Conservation (phyloP, 1,140 invertebrate genomes). For the Drosophila burlai region DNA sequence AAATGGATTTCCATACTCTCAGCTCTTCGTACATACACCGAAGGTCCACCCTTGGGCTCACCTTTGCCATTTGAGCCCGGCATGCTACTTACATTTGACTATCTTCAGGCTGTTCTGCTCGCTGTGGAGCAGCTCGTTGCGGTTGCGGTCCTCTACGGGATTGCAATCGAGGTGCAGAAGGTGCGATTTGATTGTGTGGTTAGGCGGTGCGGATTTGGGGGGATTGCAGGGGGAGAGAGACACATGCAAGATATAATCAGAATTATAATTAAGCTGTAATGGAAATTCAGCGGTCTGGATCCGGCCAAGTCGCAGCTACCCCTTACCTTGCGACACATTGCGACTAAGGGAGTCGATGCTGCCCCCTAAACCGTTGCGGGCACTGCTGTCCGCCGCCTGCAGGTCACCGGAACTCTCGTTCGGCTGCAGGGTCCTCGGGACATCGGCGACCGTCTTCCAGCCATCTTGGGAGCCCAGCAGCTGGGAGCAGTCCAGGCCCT, state of each 20-base stretch:
- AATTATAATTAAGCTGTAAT: conserved; percentile 5
- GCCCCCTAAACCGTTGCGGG: conserved; percentile 69
- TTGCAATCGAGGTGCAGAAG: conserved; percentile 59
- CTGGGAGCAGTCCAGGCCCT: conserved; percentile 92
- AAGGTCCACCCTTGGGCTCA: conserved; percentile 9
- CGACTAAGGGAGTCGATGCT: conserved; percentile 82
- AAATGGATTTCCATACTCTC: neutral
- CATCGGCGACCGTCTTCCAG: conserved; percentile 65
- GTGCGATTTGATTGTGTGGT: conserved; percentile 48
- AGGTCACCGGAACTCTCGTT: conserved; percentile 83
- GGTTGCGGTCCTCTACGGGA: conserved; percentile 61
- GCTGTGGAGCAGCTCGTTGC: conserved; percentile 45
- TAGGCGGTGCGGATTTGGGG: conserved; percentile 40
- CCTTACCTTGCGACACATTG: conserved; percentile 83
- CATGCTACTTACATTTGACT: conserved; percentile 78
- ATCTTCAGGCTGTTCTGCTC: conserved; percentile 66
- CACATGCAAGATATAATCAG: conserved; percentile 53
- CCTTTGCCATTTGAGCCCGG: neutral
- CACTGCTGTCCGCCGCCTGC: conserved; percentile 67
- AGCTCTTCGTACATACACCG: neutral
- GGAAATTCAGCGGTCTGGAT: neutral
- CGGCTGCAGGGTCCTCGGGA: conserved; percentile 77
- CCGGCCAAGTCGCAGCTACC: neutral
- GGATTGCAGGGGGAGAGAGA: neutral
- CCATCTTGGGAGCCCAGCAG: conserved; percentile 87